phyloP scores from a whole-genome alignment of 2,113 vertebrate species.

The zebrafish (Danio rerio) region DNA sequence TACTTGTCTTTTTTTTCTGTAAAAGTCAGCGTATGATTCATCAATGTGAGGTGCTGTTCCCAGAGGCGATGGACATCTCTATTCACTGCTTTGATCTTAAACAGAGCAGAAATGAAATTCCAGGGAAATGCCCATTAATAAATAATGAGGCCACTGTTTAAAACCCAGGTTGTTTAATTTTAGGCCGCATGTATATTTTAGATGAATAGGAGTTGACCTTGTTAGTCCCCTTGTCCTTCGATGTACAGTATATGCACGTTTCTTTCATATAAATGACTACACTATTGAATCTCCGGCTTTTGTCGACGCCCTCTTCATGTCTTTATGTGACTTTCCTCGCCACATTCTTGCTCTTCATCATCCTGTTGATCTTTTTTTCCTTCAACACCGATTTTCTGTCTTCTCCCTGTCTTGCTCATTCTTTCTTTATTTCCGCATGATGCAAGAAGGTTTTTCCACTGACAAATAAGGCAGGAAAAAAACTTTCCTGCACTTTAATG shows the following conservation, averaged over 20 bases:
- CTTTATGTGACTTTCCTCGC: neutral
- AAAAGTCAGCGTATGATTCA: neutral
- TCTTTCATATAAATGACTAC: neutral
- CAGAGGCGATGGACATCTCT: neutral
- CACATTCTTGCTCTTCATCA: neutral
- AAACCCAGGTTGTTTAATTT: neutral
- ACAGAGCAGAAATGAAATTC: slow-evolving; percentile 30
- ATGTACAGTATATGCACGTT: neutral
- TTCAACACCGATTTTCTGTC: neutral
- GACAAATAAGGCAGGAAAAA: neutral
- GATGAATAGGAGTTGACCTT: neutral
- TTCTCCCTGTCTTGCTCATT: neutral
- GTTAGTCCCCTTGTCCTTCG: slow-evolving; percentile 3
- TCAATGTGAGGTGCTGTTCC: neutral
- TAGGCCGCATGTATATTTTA: neutral
- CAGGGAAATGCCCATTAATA: slow-evolving; percentile 32
- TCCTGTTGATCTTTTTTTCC: neutral
- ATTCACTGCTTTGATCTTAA: slow-evolving; percentile 15
- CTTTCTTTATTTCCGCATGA: neutral
- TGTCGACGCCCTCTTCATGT: neutral
- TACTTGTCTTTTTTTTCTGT: neutral
- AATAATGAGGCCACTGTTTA: slow-evolving; percentile 10
- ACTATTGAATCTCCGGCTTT: neutral
- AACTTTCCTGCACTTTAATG: neutral
- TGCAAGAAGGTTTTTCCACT: neutral